Evolutionary conservation across 2,888 invertebrate species (phyloP).

Genomic region (Teleogryllus oceanicus): DNA sequence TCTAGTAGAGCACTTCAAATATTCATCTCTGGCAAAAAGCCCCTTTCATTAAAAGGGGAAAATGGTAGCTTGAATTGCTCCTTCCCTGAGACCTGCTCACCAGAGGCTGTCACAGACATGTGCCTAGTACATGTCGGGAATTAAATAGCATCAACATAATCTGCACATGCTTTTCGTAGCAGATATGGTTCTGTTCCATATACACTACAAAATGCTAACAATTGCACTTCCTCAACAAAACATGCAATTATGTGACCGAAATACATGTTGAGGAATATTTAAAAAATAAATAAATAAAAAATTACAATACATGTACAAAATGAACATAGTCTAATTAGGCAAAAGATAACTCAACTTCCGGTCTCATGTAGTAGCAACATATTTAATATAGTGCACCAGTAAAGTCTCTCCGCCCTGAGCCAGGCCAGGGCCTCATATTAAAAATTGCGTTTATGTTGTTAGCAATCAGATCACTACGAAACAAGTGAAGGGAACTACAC

Average conservation of each 20-base stretch:
- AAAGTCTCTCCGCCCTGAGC: too few relatives aligned
- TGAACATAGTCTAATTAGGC: not conserved
- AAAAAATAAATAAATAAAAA: slow-evolving; percentile 3
- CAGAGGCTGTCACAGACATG: not conserved
- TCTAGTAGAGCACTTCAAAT: slow-evolving; percentile 1
- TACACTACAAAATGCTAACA: not conserved
- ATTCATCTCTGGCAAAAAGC: not conserved
- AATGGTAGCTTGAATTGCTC: slow-evolving; percentile 18
- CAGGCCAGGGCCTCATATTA: too few relatives aligned
- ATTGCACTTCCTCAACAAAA: not conserved
- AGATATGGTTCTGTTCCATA: not conserved
- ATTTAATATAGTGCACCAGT: too few relatives aligned
- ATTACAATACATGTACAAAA: slow-evolving; percentile 2
- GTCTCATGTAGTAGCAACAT: not conserved
- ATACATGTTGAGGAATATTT: not conserved
- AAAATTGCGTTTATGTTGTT: too few relatives aligned
- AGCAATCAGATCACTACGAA: too few relatives aligned
- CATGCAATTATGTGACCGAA: not conserved
- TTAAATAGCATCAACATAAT: not conserved
- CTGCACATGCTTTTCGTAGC: not conserved
- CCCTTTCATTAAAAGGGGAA: not conserved
- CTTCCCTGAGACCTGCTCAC: slow-evolving; percentile 8
- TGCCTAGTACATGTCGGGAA: not conserved
- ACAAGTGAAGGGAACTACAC: too few relatives aligned
- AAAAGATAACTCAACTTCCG: not conserved